Evolutionary conservation across 2,888 invertebrate species (phyloP).

Genomic region (Hypselothyrea guttata): DNA sequence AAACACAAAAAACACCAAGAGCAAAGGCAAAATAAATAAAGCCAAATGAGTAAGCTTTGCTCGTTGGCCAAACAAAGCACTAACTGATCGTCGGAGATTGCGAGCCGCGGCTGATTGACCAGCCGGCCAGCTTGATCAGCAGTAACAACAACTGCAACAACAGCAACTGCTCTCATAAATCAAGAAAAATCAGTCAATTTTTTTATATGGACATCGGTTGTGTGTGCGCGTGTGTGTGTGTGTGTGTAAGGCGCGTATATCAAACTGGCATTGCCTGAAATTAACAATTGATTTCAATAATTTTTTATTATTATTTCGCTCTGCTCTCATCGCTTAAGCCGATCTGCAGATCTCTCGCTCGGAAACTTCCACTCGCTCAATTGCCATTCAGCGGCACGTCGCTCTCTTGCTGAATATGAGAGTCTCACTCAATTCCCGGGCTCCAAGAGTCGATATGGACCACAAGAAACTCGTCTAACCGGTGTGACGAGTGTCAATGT

Average conservation of each 20-base stretch:
- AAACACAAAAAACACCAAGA: too few relatives aligned
- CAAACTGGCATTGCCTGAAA: slow-evolving; percentile 76
- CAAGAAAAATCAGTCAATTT: slow-evolving; percentile 75
- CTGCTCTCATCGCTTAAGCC: slow-evolving; percentile 54
- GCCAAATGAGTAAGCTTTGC: slow-evolving; percentile 44
- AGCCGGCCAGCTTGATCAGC: slow-evolving; percentile 28
- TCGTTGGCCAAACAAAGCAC: slow-evolving; percentile 38
- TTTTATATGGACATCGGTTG: slow-evolving; percentile 31
- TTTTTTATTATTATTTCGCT: slow-evolving; percentile 72
- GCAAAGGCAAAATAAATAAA: slow-evolving; percentile 3
- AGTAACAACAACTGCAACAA: background rate
- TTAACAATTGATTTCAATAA: slow-evolving; percentile 78
- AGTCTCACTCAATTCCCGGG: slow-evolving; percentile 39
- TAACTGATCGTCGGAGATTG: slow-evolving; percentile 44
- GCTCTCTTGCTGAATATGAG: slow-evolving; percentile 51
- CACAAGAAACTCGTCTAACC: slow-evolving; percentile 75
- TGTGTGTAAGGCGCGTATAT: slow-evolving; percentile 49
- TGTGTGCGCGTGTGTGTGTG: slow-evolving; percentile 10
- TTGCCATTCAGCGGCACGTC: slow-evolving; percentile 41
- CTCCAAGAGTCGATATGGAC: slow-evolving; percentile 30
- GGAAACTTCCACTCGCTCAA: slow-evolving; percentile 33
- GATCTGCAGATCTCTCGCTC: slow-evolving; percentile 33
- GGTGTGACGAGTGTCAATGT: slow-evolving; percentile 80
- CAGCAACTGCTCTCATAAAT: slow-evolving; percentile 67
- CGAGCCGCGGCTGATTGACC: slow-evolving; percentile 28